phyloP scores from a whole-genome alignment of 2,113 vertebrate species.

The Corythoichthys haematopterus region DNA sequence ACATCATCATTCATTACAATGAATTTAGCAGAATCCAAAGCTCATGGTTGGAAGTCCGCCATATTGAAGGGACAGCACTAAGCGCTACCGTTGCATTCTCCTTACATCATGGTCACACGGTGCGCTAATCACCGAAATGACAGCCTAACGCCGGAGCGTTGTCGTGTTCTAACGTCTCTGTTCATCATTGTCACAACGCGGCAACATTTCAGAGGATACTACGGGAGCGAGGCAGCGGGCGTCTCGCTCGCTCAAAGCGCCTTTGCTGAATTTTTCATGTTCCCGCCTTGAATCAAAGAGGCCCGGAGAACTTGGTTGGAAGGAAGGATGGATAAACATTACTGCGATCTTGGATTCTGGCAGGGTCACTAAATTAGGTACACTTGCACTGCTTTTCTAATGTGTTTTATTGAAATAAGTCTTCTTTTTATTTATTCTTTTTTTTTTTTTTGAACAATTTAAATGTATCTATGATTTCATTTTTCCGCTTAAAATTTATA shows the following conservation, averaged over 20 bases:
- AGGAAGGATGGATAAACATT: constrained; percentile 2
- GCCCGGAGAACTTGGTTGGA: constrained; percentile 2
- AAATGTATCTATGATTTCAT: not conserved
- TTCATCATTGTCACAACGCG: constrained; percentile 6
- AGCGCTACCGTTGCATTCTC: not conserved
- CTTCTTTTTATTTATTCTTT: no score
- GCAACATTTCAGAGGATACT: constrained; percentile 3
- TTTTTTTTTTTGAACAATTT: not conserved
- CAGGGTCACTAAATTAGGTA: not conserved
- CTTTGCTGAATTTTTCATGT: constrained; percentile 6
- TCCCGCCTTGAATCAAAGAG: constrained; percentile 1
- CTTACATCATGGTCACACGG: constrained; percentile 1
- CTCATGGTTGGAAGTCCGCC: not conserved
- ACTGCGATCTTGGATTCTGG: not conserved
- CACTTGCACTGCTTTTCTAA: not conserved
- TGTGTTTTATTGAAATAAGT: not conserved
- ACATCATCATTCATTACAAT: no score
- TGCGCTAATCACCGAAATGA: not conserved
- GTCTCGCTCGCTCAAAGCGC: constrained; percentile 3
- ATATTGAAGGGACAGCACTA: not conserved
- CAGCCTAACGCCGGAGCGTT: not conserved
- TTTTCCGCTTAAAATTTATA: no score
- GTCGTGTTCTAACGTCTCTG: constrained; percentile 4
- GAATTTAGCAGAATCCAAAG: not conserved
- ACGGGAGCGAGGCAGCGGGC: not conserved